Percentiles rank a stretch among this genome's conserved stretches.
Evolutionary conservation across 2,113 vertebrate species (phyloP).

Genomic region (Equus przewalskii): DNA sequence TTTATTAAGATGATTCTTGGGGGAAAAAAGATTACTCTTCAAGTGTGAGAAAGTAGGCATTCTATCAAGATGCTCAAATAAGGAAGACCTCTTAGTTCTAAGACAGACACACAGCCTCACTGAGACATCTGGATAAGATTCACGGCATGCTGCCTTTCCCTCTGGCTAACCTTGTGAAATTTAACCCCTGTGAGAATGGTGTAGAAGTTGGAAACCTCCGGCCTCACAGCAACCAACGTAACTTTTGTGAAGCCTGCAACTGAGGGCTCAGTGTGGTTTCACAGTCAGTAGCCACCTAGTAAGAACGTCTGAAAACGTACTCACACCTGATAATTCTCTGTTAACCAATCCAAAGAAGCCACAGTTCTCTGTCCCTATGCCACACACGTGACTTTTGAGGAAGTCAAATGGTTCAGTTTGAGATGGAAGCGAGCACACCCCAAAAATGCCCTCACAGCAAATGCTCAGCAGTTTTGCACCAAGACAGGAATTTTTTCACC

Average conservation of each 20-base stretch:
- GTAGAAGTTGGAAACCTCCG: conserved; percentile 30
- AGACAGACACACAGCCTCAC: neutral
- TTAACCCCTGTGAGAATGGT: conserved; percentile 74
- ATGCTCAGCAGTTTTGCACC: neutral
- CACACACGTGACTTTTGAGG: conserved; percentile 57
- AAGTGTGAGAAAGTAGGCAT: neutral
- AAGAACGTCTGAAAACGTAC: conserved; percentile 58
- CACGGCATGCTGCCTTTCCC: neutral
- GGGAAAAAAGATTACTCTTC: neutral
- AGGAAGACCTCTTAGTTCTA: neutral
- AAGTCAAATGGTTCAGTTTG: conserved; percentile 46
- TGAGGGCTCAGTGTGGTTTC: conserved; percentile 14
- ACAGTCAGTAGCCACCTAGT: conserved; percentile 48
- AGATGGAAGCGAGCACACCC: neutral
- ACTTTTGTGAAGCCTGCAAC: conserved; percentile 39
- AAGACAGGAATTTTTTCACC: neutral
- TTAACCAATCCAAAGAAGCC: conserved; percentile 3
- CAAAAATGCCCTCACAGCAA: neutral
- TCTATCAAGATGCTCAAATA: neutral
- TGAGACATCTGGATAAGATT: conserved; percentile 61
- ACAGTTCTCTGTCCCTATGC: neutral
- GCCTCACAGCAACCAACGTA: neutral
- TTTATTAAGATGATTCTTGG: conserved; percentile 49
- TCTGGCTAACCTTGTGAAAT: conserved; percentile 63
- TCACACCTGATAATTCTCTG: conserved; percentile 55